These are phyloP conservation scores for Ochropleura leucogaster DNA, from an alignment of 2,888 invertebrate species.

Conservation along the genomic window DNA sequence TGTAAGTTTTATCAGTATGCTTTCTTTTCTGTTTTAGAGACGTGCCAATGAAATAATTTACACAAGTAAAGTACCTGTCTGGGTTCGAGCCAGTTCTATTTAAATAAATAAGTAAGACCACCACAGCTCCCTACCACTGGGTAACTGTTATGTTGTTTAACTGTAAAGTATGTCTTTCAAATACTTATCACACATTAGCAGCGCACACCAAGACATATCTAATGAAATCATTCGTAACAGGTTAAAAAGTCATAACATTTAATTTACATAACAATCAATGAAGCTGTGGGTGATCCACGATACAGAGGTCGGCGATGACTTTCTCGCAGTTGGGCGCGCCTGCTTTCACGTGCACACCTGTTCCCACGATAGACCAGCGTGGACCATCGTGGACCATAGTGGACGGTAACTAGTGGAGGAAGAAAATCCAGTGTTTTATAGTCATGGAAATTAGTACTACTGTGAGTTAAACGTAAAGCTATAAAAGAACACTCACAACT, in stretches of 20 bases:
- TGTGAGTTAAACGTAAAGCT: background rate
- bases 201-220: background rate
- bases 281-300: constrained; percentile 48
- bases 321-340: constrained; percentile 61
- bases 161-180: background rate
- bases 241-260: constrained; percentile 49
- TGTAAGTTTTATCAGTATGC: background rate
- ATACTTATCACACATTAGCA: background rate
- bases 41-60: background rate
- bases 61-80: background rate
- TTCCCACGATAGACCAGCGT: constrained; percentile 47
- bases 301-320: constrained; percentile 51
- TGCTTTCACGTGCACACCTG: constrained; percentile 49
- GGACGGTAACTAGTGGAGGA: constrained; percentile 17
- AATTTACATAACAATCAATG: constrained; percentile 51
- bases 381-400: constrained; percentile 27
- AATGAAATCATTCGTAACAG: constrained; percentile 17
- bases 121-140: background rate
- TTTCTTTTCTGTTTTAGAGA: background rate
- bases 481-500: background rate
- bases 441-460: constrained; percentile 15
- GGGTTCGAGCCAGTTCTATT: background rate
- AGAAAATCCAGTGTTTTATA: constrained; percentile 17
- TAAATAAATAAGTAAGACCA: background rate
- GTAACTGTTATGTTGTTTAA: background rate